Base-by-base conservation (phyloP, 1,140 invertebrate genomes). In the Ceratina calcarata region DNA sequence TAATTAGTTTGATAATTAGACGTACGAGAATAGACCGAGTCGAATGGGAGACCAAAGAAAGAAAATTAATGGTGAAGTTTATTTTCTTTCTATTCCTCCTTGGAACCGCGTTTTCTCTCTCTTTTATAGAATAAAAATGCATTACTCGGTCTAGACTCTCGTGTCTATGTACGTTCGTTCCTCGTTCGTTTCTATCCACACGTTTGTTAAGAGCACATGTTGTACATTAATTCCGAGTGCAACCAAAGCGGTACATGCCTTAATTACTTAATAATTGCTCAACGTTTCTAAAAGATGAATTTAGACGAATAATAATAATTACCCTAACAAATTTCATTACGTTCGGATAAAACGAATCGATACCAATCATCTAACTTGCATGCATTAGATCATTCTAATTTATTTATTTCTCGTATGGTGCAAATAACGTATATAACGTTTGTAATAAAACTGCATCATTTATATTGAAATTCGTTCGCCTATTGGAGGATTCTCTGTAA, bases 261-360 rank as follows among this genome's bases (percentile, higher is more conserved):
- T 86, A 83, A 86, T 18, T 49, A 78, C 78, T 83, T 79, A 86
- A 81, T 69, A 45, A 69, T 83, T 86, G 78, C 81, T 86, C 81
- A 86, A 86, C 62, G 77, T 86, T 45, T 45, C 37, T 45, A 45
- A 45, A 10, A 45, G 37, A 45, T 37, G 32, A 37, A 37, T 45
- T 45, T 10, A 45, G 10, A 45, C 60, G 77, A 83, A 77, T 85
- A 85, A 32, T 4, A 32, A n/a, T n/a, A 80, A 86, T 74, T 85
- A 72, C 69, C 78, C 62, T 24, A 51, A 72, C 55, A 60, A 74
- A 74, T 68, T 57, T 60, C 55, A 84, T 84, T 27, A 57, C 57
- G 49, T 13, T n/a, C 12, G 27, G 27, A 32, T 32, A 2, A 45
- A 24, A 53, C n/a, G 12, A n/a, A 58, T 45, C 45, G 22, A 53